Evolutionary conservation across 2,888 invertebrate species (phyloP).

Genomic region (Drosophila borealis): DNA sequence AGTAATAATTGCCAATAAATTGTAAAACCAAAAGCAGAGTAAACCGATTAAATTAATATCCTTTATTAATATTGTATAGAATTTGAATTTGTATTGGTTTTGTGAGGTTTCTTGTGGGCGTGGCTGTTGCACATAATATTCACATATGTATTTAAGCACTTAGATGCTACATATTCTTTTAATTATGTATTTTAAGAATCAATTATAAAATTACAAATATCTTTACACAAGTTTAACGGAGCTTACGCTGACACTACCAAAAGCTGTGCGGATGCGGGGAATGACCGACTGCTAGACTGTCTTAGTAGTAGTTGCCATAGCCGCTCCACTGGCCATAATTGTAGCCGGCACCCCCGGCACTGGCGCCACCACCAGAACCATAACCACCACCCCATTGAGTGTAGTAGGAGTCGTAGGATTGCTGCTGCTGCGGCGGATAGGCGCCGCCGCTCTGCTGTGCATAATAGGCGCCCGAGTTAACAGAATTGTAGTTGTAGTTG

Average conservation of each 20-base stretch:
- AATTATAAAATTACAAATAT: constrained; percentile 67
- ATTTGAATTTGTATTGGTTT: constrained; percentile 10
- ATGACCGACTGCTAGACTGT: constrained; percentile 9
- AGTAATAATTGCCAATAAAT: constrained; percentile 25
- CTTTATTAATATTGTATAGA: constrained; percentile 37
- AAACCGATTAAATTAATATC: constrained; percentile 53
- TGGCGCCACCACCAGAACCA: constrained; percentile 37
- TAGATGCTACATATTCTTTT: constrained; percentile 33
- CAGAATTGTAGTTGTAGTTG: constrained; percentile 79
- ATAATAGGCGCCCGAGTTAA: constrained; percentile 79
- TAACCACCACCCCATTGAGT: constrained; percentile 88
- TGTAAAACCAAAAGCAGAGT: constrained; percentile 22
- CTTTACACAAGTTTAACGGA: constrained; percentile 56
- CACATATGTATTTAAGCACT: constrained; percentile 25
- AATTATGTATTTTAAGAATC: constrained; percentile 47
- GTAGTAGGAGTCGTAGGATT: constrained; percentile 86
- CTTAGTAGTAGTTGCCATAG: constrained; percentile 85
- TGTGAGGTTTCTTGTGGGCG: constrained; percentile 28
- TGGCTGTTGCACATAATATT: constrained; percentile 26
- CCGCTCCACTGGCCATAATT: constrained; percentile 88
- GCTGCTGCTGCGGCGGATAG: constrained; percentile 72
- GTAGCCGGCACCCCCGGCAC: constrained; percentile 77
- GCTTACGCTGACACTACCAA: constrained; percentile 12
- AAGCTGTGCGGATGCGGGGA: background rate
- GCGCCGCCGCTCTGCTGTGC: constrained; percentile 72